phyloP scores from a whole-genome alignment of 2,113 vertebrate species.

The human (Homo sapiens) region DNA sequence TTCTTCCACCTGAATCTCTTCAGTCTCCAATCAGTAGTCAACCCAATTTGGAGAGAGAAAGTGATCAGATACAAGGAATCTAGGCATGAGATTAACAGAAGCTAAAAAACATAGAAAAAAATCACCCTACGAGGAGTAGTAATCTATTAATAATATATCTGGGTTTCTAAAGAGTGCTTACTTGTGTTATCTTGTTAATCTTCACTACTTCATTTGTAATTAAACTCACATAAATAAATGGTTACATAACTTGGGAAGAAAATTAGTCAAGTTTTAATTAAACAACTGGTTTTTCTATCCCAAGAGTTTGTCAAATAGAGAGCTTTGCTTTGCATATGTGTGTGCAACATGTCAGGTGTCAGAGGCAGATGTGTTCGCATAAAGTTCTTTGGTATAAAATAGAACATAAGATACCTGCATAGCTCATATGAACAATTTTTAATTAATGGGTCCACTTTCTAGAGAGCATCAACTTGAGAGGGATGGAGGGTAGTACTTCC shows the following conservation, averaged over 20 bases:
- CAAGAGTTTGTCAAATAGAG: background rate
- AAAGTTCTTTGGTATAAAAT: background rate
- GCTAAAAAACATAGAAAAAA: background rate
- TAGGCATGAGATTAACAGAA: background rate
- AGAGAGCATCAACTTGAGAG: background rate
- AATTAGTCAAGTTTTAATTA: background rate
- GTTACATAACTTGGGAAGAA: background rate
- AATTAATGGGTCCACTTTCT: background rate
- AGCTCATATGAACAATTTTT: background rate
- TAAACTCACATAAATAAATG: background rate
- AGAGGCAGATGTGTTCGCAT: background rate
- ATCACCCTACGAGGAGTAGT: background rate
- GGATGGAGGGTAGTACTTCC: background rate
- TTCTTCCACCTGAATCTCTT: background rate
- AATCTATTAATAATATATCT: background rate
- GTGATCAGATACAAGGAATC: background rate
- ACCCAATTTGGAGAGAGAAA: background rate
- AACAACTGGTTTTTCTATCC: slow-evolving; percentile 6
- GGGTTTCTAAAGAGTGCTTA: background rate
- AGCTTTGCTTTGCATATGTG: background rate
- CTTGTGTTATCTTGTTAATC: background rate
- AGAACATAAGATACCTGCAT: background rate
- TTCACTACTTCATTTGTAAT: background rate
- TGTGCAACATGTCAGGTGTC: background rate
- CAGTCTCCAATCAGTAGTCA: background rate